Conservation (phyloP, 2,888 invertebrate genomes). For the Synanthedon myopaeformis region DNA sequence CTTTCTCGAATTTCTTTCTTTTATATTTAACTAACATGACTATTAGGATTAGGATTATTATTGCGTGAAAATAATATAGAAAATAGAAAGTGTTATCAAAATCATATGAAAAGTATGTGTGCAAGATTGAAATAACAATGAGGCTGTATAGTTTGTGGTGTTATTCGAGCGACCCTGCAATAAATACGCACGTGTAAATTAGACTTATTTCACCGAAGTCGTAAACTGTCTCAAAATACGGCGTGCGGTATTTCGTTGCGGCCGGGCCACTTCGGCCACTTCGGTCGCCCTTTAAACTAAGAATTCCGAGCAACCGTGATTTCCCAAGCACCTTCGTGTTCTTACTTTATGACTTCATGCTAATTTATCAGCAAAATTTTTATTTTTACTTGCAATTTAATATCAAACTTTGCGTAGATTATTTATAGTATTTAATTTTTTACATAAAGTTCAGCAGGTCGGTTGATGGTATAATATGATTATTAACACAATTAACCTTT, state of each 20-base stretch:
- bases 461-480: too few relatives aligned
- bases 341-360: constrained; percentile 10
- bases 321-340: constrained; percentile 14
- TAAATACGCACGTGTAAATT: constrained; percentile 30
- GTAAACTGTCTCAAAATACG: constrained; percentile 26
- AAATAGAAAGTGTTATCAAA: too few relatives aligned
- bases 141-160: background rate
- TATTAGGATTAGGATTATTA: too few relatives aligned
- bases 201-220: constrained; percentile 28
- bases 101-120: too few relatives aligned
- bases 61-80: too few relatives aligned
- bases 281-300: too few relatives aligned
- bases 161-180: constrained; percentile 10
- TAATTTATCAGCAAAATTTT: constrained; percentile 12
- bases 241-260: constrained; percentile 4
- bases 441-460: too few relatives aligned
- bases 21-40: too few relatives aligned
- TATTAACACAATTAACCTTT: too few relatives aligned
- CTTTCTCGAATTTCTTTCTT: too few relatives aligned
- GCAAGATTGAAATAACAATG: too few relatives aligned
- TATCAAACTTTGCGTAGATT: background rate
- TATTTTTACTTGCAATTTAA: constrained; percentile 4
- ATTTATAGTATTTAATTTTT: too few relatives aligned
- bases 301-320: constrained; percentile 14
- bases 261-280: constrained; percentile 5